These are phyloP conservation scores for Tragelaphus scriptus DNA, from an alignment of 2,113 vertebrate genomes.

Conservation along the genomic window DNA sequence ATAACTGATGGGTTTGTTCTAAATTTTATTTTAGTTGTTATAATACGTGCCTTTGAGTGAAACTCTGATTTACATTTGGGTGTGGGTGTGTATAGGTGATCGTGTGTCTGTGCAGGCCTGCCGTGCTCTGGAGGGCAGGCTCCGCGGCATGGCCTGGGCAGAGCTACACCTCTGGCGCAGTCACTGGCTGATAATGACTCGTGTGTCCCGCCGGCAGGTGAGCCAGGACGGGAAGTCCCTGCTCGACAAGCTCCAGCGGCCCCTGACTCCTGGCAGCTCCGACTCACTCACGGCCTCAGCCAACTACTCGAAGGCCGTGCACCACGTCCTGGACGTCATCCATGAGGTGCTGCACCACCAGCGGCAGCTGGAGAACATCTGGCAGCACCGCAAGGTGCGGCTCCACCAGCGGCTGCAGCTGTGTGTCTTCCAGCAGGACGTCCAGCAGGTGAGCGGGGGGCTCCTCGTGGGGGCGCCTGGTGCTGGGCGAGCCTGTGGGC, in stretches of 20 bases:
- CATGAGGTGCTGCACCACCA: constrained; percentile 98
- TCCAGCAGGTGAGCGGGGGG: constrained; percentile 87
- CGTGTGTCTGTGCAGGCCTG: no score
- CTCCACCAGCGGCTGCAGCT: constrained; percentile 96
- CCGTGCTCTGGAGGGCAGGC: accelerated
- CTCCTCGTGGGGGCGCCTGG: accelerated
- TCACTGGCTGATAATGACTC: not conserved
- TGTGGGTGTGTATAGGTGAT: not conserved
- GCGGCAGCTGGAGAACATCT: constrained; percentile 96
- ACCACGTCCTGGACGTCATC: constrained; percentile 95
- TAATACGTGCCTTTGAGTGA: not conserved
- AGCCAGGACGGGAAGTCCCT: constrained; percentile 98
- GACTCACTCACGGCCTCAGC: constrained; percentile 95
- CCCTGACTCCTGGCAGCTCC: constrained; percentile 93
- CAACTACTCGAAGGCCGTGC: constrained; percentile 98
- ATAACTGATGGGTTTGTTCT: not conserved
- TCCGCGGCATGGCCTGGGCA: not conserved
- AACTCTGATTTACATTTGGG: not conserved
- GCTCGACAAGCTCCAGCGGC: constrained; percentile 96
- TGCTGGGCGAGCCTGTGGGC: not conserved
- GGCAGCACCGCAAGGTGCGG: constrained; percentile 98
- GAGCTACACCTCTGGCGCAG: accelerated
- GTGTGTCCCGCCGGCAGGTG: constrained; percentile 79
- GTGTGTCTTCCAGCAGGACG: constrained; percentile 98
- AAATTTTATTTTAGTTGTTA: not conserved